Percentiles rank a stretch among this genome's conserved stretches.
Conservation (phyloP, 2,113 vertebrate species). For the Leptocoma aspasia region DNA sequence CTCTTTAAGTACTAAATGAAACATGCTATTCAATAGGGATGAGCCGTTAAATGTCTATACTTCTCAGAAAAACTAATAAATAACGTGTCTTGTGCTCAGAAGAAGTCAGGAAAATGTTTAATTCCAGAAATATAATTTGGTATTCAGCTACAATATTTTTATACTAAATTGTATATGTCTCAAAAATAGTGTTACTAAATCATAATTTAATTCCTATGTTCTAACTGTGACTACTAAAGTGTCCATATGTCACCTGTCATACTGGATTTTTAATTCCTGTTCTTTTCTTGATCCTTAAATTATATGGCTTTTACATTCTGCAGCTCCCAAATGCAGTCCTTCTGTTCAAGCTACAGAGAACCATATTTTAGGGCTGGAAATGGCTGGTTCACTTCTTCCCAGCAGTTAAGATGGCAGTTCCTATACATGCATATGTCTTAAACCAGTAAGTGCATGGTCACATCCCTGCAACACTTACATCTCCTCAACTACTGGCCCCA, state of each 20-base stretch:
- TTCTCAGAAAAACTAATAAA: conserved; percentile 2
- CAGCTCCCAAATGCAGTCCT: background rate
- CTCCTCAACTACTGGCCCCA: background rate
- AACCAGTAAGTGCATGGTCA: background rate
- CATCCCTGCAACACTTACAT: background rate
- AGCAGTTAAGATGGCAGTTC: background rate
- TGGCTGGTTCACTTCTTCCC: background rate
- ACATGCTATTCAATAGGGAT: background rate
- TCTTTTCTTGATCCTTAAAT: background rate
- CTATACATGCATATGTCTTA: background rate
- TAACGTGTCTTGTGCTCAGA: background rate
- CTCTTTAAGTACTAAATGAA: background rate
- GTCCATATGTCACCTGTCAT: background rate
- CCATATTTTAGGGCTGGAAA: background rate
- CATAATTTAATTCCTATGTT: background rate
- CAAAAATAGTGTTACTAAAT: background rate
- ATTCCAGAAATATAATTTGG: background rate
- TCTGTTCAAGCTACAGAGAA: background rate
- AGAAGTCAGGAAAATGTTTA: background rate
- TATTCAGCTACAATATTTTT: background rate
- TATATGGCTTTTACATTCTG: background rate
- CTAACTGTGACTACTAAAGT: background rate
- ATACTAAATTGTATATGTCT: background rate
- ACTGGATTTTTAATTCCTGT: background rate
- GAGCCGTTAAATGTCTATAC: background rate